A percentile compares a stretch with the other conserved stretches of the same genome.
These are phyloP conservation scores for Graphium colonna DNA, from an alignment of 2,888 invertebrate species.

Conservation along the genomic window DNA sequence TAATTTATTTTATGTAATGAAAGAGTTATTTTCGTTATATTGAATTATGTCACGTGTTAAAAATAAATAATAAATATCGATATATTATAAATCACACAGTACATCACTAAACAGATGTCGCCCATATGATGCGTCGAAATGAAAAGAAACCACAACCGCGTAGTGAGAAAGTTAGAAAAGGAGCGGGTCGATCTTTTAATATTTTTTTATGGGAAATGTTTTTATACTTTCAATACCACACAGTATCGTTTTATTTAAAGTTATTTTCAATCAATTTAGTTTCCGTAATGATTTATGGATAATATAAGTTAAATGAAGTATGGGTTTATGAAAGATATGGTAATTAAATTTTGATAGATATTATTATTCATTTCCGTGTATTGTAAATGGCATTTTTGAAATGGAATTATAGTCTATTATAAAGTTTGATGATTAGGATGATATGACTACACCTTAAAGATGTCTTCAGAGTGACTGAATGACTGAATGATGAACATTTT, in stretches of 20 bases:
- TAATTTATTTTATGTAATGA: no score
- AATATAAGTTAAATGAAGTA: constrained; percentile 19
- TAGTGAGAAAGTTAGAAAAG: constrained; percentile 50
- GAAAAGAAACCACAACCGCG: constrained; percentile 35
- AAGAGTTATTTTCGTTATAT: no score
- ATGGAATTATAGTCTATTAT: background rate
- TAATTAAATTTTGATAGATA: constrained; percentile 21
- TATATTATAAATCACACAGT: background rate
- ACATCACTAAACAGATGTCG: constrained; percentile 47
- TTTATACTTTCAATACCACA: no score
- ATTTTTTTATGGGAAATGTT: background rate
- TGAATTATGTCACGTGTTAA: no score
- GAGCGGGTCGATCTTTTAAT: background rate
- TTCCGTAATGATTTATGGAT: constrained; percentile 20
- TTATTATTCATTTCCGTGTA: constrained; percentile 10
- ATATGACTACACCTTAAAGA: background rate
- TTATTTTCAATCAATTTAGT: constrained; percentile 8
- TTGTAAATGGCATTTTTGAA: constrained; percentile 6
- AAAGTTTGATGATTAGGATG: background rate
- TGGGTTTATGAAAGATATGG: constrained; percentile 14
- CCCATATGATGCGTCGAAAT: constrained; percentile 40
- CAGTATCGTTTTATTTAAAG: no score
- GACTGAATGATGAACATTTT: background rate
- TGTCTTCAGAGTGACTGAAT: background rate
- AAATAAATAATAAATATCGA: no score